Evolutionary conservation across 2,797 vertebrate genomes (phyloP).

Genomic region (Buphagus erythrorhynchus): DNA sequence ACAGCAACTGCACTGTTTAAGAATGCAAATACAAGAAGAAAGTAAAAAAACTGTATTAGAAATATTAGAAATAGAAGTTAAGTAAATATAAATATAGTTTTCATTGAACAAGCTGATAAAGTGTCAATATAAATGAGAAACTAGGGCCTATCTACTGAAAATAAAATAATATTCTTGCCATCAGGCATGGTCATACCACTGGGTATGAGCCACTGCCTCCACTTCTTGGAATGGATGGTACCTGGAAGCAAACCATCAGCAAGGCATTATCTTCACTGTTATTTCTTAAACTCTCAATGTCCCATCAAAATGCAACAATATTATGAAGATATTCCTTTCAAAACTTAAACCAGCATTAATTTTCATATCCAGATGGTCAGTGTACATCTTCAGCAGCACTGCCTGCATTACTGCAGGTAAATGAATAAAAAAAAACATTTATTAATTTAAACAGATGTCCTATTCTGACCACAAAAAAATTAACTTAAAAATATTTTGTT

Average conservation of each 20-base stretch:
- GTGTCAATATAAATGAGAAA: not conserved
- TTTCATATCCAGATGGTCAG: not conserved
- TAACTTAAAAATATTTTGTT: not conserved
- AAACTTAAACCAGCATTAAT: not conserved
- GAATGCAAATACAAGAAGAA: not conserved
- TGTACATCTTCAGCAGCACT: not conserved
- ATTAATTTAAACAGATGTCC: not conserved
- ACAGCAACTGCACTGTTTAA: not conserved
- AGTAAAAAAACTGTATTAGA: not conserved
- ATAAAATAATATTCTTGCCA: not conserved
- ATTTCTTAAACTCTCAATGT: not conserved
- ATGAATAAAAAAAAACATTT: not conserved
- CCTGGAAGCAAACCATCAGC: not conserved
- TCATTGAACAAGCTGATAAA: not conserved
- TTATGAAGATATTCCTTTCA: not conserved
- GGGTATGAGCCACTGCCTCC: not conserved
- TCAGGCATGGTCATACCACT: not conserved
- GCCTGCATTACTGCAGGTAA: not conserved
- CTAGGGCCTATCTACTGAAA: not conserved
- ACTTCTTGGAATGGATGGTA: not conserved
- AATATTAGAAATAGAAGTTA: not conserved
- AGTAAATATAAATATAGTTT: not conserved
- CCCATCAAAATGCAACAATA: not conserved
- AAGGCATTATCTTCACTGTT: not conserved
- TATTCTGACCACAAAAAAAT: not conserved